Percentiles rank a stretch among this genome's conserved stretches.
Conservation (phyloP, 2,888 invertebrate species). For the Synanthedon tipuliformis region DNA sequence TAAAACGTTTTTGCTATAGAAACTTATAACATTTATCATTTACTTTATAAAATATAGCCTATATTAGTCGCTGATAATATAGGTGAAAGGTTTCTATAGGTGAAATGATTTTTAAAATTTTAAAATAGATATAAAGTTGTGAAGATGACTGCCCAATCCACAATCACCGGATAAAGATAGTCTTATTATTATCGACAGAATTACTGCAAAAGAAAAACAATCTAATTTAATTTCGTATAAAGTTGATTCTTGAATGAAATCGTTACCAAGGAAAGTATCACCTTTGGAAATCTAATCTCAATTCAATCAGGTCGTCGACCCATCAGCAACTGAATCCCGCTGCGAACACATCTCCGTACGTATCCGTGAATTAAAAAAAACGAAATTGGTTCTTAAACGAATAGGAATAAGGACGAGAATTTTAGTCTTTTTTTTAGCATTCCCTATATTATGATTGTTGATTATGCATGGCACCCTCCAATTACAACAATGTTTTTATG, state of each 20-base stretch:
- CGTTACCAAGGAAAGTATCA: not conserved
- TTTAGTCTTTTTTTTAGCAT: not conserved
- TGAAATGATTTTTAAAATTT: too few relatives aligned
- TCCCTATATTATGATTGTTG: constrained; percentile 12
- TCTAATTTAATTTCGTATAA: not conserved
- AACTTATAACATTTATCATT: too few relatives aligned
- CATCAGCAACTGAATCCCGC: constrained; percentile 4
- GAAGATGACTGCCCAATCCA: too few relatives aligned
- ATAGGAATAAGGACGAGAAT: constrained; percentile 1
- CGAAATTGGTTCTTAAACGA: not conserved
- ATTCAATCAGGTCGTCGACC: constrained; percentile 28
- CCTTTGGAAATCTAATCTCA: not conserved
- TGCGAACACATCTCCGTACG: not conserved
- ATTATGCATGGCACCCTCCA: constrained; percentile 17
- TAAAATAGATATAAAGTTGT: too few relatives aligned
- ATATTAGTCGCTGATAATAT: too few relatives aligned
- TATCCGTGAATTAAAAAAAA: not conserved
- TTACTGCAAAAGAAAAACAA: too few relatives aligned
- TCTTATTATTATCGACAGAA: too few relatives aligned
- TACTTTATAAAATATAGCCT: too few relatives aligned
- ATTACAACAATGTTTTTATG: constrained; percentile 32
- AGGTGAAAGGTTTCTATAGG: too few relatives aligned
- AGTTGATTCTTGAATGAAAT: not conserved
- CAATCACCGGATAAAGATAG: too few relatives aligned
- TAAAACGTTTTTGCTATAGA: too few relatives aligned